A percentile compares a stretch with the other conserved stretches of the same genome.
These are phyloP conservation scores for Heliconius hermathena DNA, from an alignment of 1,140 invertebrate species.

Conservation along the genomic window DNA sequence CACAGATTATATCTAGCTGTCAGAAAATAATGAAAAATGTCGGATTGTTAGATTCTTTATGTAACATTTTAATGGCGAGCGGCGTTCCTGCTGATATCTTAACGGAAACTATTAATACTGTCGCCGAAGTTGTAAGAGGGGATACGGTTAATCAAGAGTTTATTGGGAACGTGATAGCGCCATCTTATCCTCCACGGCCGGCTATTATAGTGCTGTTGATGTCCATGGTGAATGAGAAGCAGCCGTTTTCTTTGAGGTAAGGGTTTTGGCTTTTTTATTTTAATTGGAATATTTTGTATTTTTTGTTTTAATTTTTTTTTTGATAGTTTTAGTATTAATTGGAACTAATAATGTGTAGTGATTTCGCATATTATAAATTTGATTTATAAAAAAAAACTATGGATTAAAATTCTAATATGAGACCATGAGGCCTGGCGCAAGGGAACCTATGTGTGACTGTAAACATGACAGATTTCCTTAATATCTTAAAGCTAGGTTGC, in stretches of 20 bases:
- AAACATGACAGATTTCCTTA: too few relatives aligned
- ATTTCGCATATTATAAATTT: too few relatives aligned
- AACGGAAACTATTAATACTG: constrained; percentile 97
- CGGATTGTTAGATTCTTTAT: constrained; percentile 91
- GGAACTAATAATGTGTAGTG: too few relatives aligned
- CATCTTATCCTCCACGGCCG: constrained; percentile 94
- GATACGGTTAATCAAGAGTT: constrained; percentile 96
- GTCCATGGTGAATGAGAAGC: constrained; percentile 99
- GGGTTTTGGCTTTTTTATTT: constrained; percentile 11
- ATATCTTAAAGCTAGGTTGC: too few relatives aligned
- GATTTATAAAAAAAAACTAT: too few relatives aligned
- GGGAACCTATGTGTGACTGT: too few relatives aligned
- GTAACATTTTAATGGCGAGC: constrained; percentile 95
- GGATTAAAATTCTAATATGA: too few relatives aligned
- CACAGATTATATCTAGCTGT: constrained; percentile 87
- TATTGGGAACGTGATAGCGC: constrained; percentile 95
- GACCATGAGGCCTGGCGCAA: too few relatives aligned
- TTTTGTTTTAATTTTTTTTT: not conserved
- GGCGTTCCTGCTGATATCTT: constrained; percentile 98
- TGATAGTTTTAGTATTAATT: too few relatives aligned
- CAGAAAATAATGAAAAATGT: constrained; percentile 94
- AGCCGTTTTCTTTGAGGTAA: constrained; percentile 92
- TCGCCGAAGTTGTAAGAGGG: constrained; percentile 97
- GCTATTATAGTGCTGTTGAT: constrained; percentile 97
- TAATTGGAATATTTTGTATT: not conserved